phyloP scores from a whole-genome alignment of 2,797 vertebrate genomes.

The Decapterus maruadsi region DNA sequence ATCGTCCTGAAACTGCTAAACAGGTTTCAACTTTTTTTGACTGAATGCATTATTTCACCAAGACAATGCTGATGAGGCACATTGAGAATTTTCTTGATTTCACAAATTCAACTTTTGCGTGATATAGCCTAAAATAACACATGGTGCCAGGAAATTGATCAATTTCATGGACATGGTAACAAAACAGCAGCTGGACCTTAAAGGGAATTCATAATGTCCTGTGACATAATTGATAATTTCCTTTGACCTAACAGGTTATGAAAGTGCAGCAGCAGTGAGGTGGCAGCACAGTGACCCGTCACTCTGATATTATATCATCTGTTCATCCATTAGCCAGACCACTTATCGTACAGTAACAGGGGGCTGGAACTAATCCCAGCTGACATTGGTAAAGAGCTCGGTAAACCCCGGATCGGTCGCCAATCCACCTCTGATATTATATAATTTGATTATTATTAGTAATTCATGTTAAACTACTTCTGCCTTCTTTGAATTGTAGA shows the following conservation, averaged over 20 bases:
- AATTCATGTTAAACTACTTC: not conserved
- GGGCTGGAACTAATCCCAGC: too few species aligned
- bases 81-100: not conserved
- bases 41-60: constrained; percentile 2
- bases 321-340: too few species aligned
- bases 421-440: not conserved
- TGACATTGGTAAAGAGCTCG: too few species aligned
- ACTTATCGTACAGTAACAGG: too few species aligned
- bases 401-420: too few species aligned
- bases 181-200: not conserved
- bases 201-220: not conserved
- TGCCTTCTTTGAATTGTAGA: too few species aligned
- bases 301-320: not conserved
- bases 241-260: too few species aligned
- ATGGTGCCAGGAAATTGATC: not conserved
- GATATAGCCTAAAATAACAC: not conserved
- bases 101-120: not conserved
- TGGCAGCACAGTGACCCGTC: not conserved
- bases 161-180: not conserved
- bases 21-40: constrained; percentile 74
- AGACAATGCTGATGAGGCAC: not conserved
- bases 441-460: not conserved
- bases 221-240: not conserved
- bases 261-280: too few species aligned
- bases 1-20: constrained; percentile 63